These are phyloP conservation scores for Conus betulinus DNA, from an alignment of 1,140 invertebrate genomes.

Conservation along the genomic window DNA sequence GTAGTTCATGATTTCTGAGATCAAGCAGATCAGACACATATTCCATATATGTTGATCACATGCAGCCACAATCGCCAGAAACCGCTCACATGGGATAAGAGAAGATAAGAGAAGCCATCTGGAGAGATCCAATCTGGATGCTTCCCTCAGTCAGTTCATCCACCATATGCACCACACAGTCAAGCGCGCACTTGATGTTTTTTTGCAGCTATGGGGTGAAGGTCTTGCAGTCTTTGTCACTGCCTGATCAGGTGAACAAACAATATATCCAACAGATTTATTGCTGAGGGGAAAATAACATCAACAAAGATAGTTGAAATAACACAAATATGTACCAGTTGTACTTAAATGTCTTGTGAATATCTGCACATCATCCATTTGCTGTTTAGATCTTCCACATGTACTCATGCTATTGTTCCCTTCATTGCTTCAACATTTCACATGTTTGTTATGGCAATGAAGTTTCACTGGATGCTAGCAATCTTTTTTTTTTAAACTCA, in stretches of 20 bases:
- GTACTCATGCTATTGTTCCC: too few species aligned
- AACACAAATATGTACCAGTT: neutral
- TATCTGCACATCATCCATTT: too few species aligned
- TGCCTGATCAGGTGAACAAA: neutral
- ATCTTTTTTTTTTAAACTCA: too few species aligned
- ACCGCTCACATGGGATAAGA: neutral
- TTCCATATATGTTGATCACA: neutral
- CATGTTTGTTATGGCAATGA: too few species aligned
- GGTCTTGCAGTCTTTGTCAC: neutral
- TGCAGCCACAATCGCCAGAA: neutral
- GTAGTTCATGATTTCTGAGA: neutral
- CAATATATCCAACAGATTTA: neutral
- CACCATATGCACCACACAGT: neutral
- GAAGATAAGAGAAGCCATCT: neutral
- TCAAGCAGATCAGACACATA: neutral
- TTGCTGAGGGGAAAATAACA: neutral
- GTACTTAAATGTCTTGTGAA: too few species aligned
- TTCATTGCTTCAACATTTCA: too few species aligned
- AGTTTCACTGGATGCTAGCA: too few species aligned
- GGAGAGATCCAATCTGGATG: neutral
- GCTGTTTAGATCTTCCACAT: too few species aligned
- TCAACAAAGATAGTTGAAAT: neutral
- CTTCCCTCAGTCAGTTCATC: neutral
- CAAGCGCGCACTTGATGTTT: neutral
- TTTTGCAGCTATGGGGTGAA: neutral